Base-by-base conservation (phyloP, 2,888 invertebrate genomes). In the Perithous albicinctus region DNA sequence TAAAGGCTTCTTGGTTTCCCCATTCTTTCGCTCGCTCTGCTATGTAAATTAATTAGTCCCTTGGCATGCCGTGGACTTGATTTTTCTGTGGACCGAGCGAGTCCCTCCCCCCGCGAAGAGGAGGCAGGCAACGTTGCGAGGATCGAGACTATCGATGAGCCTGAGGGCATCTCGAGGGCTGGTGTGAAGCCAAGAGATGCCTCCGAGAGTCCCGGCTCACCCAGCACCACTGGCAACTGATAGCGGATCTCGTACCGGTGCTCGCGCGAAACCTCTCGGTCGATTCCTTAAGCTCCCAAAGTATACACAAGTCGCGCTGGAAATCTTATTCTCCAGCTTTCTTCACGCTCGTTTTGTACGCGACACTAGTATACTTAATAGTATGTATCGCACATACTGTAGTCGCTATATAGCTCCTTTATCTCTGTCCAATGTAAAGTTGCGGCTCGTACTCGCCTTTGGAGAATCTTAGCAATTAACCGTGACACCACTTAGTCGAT, bases 11-110 rank as follows among this genome's bases (percentile, higher is more conserved):
- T 12, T 59, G 48, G 15, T 41, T 54, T 8, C 20, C 32, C 2
- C 48, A 12, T 43, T 61, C n/a, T 10, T 48, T 59, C 29, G 78
- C 74, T 80, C 84, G 85, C 74, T 87, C 87, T 82, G 84, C 88
- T 90, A 91, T 91, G 90, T 87, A 91, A 91, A 91, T 91, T 90
- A 91, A 91, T 91, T 91, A 91, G 90, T 85, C 85, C 78, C 86
- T 84, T 84, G 86, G 88, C 88, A 88, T 78, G 88, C 84, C 84
- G 48, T 29, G 38, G 51, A 59, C 85, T 84, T 85, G 87, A 89
- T 90, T 90, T 89, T 91, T 89, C 87, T 87, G 84, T 54, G 78
- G 80, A 82, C 81, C 84, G 82, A 87, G 86, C 88, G 87, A 35
- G 56, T 54, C 32, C 41, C n/a, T n/a, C n/a, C n/a, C n/a, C n/a